These are phyloP conservation scores for Astropecten irregularis DNA, from an alignment of 53 echinoderm and acorn worm genomes.

Conservation along the genomic window DNA sequence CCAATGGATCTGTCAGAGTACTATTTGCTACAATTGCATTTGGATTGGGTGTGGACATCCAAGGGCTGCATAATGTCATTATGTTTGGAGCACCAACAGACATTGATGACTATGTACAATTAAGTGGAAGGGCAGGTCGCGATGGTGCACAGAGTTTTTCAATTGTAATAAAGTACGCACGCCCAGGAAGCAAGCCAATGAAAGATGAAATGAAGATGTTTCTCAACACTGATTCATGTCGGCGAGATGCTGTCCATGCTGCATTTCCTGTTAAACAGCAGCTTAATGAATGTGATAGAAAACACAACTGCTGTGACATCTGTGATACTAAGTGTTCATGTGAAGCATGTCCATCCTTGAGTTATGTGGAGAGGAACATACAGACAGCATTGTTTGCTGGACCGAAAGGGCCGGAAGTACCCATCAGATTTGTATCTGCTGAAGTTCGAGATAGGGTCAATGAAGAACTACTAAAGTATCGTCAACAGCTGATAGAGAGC, in stretches of 20 bases:
- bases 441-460: background rate
- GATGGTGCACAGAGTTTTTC: conserved; percentile 24
- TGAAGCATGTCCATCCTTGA: background rate
- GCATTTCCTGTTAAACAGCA: background rate
- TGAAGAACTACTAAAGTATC: background rate
- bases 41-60: conserved; percentile 31
- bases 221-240: background rate
- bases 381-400: background rate
- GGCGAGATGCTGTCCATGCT: background rate
- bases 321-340: background rate
- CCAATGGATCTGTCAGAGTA: conserved; percentile 48
- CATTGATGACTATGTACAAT: conserved; percentile 43
- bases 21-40: conserved; percentile 51
- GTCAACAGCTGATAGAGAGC: background rate
- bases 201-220: background rate
- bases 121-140: conserved; percentile 32
- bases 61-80: conserved; percentile 24
- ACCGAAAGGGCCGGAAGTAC: background rate
- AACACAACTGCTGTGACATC: conserved; percentile 12
- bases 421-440: background rate
- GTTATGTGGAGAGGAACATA: background rate
- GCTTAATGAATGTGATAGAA: background rate
- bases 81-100: conserved; percentile 13
- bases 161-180: conserved; percentile 9
- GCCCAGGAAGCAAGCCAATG: background rate